Conservation (phyloP, 1,140 invertebrate genomes). For the Tetramorium parvispinum region DNA sequence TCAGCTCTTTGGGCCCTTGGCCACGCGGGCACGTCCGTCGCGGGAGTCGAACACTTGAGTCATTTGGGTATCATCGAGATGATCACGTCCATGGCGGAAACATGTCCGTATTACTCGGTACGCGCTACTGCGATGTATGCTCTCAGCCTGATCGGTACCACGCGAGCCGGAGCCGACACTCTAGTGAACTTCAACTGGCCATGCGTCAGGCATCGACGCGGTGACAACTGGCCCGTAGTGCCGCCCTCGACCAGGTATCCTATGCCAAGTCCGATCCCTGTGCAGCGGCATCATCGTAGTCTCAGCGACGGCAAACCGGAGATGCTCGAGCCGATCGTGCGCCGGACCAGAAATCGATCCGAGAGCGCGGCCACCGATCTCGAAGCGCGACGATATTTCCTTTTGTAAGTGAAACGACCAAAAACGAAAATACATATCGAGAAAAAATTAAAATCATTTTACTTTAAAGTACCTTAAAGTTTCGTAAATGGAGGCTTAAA, state of each 20-base stretch:
- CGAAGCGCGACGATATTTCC: conserved; percentile 77
- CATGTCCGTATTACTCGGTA: conserved; percentile 93
- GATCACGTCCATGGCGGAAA: conserved; percentile 90
- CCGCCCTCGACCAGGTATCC: conserved; percentile 84
- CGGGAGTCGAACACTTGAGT: conserved; percentile 91
- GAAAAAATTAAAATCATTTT: conserved; percentile 29
- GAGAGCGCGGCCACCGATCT: conserved; percentile 84
- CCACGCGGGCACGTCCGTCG: conserved; percentile 91
- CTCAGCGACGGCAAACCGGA: conserved; percentile 84
- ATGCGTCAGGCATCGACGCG: conserved; percentile 92
- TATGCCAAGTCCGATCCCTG: conserved; percentile 80
- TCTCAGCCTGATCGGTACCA: conserved; percentile 93
- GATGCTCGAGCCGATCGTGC: conserved; percentile 77
- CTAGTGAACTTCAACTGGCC: conserved; percentile 92
- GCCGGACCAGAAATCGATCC: conserved; percentile 82
- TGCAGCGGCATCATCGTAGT: conserved; percentile 83
- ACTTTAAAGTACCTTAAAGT: conserved; percentile 35
- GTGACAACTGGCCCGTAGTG: conserved; percentile 93
- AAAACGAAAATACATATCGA: neutral
- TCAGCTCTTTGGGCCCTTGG: conserved; percentile 96
- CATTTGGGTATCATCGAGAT: conserved; percentile 87
- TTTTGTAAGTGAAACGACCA: conserved; percentile 74
- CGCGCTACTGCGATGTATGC: conserved; percentile 95
- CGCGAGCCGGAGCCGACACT: conserved; percentile 91
- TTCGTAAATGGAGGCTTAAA: conserved; percentile 21